These are phyloP conservation scores for Clinocottus analis DNA, from an alignment of 2,113 vertebrate genomes.

Conservation along the genomic window DNA sequence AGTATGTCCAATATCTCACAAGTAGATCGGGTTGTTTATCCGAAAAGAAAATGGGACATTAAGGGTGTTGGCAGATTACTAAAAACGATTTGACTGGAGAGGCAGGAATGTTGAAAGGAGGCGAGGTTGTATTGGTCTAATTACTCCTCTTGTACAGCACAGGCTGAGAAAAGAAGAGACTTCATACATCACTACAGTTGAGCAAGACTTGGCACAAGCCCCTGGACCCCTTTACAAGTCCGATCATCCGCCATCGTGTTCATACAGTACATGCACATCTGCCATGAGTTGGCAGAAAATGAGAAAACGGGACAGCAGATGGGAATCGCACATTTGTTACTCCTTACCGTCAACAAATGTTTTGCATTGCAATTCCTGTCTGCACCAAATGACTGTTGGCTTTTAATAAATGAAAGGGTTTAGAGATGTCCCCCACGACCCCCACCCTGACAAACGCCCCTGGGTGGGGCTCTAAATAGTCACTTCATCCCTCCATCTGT, in stretches of 20 bases:
- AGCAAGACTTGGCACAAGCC: not conserved
- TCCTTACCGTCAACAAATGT: not conserved
- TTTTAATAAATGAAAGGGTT: not conserved
- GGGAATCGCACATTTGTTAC: not conserved
- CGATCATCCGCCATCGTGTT: not conserved
- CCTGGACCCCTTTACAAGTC: not conserved
- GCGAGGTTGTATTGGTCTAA: not conserved
- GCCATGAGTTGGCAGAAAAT: not conserved
- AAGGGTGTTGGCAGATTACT: not conserved
- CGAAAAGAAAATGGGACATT: not conserved
- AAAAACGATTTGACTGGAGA: not conserved
- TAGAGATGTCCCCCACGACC: not conserved
- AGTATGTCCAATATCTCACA: not conserved
- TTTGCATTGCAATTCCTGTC: not conserved
- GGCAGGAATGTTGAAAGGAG: not conserved
- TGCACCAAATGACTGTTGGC: not conserved
- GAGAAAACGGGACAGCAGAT: not conserved
- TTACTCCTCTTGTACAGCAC: not conserved
- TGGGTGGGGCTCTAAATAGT: not conserved
- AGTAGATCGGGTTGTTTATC: not conserved
- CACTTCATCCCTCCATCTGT: not conserved
- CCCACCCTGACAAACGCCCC: not conserved
- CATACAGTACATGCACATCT: not conserved
- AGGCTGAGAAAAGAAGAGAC: not conserved
- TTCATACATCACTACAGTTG: not conserved